A percentile compares a stretch with the other conserved stretches of the same genome.
Evolutionary conservation across 2,888 invertebrate species (phyloP).

Genomic region (Chloroclysta siterata): DNA sequence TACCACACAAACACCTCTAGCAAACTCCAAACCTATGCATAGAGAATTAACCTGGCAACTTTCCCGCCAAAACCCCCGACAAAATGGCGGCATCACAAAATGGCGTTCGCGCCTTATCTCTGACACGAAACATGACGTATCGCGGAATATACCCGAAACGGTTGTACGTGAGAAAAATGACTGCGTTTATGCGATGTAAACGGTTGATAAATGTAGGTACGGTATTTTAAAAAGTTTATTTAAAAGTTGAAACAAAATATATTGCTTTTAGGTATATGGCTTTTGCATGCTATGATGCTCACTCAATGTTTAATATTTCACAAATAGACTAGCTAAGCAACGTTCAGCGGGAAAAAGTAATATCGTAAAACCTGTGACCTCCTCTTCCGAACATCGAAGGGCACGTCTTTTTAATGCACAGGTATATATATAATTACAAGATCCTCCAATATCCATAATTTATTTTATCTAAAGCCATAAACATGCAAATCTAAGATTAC

Average conservation of each 20-base stretch:
- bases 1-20: too few species aligned
- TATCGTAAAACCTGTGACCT: too few species aligned
- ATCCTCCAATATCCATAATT: slow-evolving; percentile 8
- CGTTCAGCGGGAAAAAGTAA: too few species aligned
- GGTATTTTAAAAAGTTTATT: slow-evolving; percentile 25
- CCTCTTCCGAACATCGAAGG: too few species aligned
- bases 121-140: slow-evolving; percentile 43
- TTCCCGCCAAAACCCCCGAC: slow-evolving; percentile 37
- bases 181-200: slow-evolving; percentile 30
- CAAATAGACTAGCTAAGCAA: too few species aligned
- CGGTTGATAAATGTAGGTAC: slow-evolving; percentile 20
- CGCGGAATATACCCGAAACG: slow-evolving; percentile 36
- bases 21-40: slow-evolving; percentile 11
- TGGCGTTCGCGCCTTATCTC: slow-evolving; percentile 42
- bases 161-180: slow-evolving; percentile 36
- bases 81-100: slow-evolving; percentile 40
- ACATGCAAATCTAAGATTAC: slow-evolving; percentile 25
- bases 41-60: slow-evolving; percentile 15
- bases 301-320: too few species aligned
- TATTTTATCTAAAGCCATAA: slow-evolving; percentile 11
- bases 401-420: too few species aligned
- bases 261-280: not conserved
- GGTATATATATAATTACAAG: not conserved
- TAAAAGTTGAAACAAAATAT: not conserved
- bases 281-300: too few species aligned